phyloP scores from a whole-genome alignment of 2,888 invertebrate genomes.

The Penaeus monodon region DNA sequence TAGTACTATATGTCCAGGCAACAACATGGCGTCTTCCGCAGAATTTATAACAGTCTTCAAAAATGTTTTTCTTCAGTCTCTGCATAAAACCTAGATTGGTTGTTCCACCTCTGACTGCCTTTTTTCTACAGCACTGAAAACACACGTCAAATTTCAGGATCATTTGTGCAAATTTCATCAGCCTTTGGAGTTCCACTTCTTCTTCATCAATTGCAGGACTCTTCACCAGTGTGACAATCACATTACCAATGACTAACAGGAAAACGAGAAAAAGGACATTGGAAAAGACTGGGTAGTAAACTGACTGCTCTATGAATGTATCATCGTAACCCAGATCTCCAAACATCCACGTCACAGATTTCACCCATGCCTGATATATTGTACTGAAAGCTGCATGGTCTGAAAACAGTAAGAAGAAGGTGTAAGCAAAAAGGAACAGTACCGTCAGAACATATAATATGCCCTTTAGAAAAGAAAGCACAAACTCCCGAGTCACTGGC shows the following conservation, averaged over 20 bases:
- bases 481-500: neutral
- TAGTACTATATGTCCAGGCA: no score
- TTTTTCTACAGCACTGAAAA: no score
- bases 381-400: neutral
- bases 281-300: neutral
- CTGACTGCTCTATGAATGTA: neutral
- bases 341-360: conserved; percentile 22
- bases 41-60: no score
- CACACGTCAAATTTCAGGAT: no score
- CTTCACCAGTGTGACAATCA: conserved; percentile 14
- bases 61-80: no score
- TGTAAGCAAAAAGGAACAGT: neutral
- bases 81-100: no score
- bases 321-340: conserved; percentile 35
- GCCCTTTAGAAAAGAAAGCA: neutral
- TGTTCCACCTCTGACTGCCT: no score
- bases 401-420: conserved; percentile 1
- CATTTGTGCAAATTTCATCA: no score
- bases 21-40: no score
- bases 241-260: conserved; percentile 7
- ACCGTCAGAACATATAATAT: neutral
- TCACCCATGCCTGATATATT: neutral
- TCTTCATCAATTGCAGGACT: no score
- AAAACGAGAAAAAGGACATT: conserved; percentile 17
- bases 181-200: no score